Evolutionary conservation across 2,797 vertebrate species (phyloP).

Genomic region (Poecilia wingei): DNA sequence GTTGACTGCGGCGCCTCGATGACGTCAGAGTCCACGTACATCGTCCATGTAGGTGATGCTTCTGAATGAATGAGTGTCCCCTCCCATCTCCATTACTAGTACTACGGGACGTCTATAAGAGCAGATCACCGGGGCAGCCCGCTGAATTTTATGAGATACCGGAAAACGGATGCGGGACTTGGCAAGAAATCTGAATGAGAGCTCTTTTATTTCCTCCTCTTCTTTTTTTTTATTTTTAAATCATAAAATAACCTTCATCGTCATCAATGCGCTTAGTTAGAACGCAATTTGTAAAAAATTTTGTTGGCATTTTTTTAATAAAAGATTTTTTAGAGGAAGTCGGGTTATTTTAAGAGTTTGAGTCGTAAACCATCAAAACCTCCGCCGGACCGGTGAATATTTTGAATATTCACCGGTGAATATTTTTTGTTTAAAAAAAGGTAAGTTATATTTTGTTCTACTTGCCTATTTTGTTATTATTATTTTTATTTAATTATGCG

Average conservation of each 20-base stretch:
- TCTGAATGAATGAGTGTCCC: slow-evolving; percentile 86
- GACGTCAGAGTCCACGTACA: slow-evolving; percentile 83
- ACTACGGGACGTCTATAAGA: slow-evolving; percentile 86
- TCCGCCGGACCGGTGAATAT: slow-evolving; percentile 22
- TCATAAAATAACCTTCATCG: background rate
- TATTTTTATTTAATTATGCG: background rate
- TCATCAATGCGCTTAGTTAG: slow-evolving; percentile 13
- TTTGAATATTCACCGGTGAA: slow-evolving; percentile 9
- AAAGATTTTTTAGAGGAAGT: slow-evolving; percentile 9
- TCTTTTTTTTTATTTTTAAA: slow-evolving; percentile 5
- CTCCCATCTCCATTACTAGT: slow-evolving; percentile 80
- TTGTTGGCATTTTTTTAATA: background rate
- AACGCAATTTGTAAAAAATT: background rate
- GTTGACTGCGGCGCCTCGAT: slow-evolving; percentile 79
- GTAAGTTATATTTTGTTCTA: slow-evolving; percentile 50
- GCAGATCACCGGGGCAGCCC: slow-evolving; percentile 79
- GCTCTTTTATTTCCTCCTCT: background rate
- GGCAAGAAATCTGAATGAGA: slow-evolving; percentile 39
- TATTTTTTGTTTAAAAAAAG: slow-evolving; percentile 10
- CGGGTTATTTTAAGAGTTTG: slow-evolving; percentile 40
- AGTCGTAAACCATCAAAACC: slow-evolving; percentile 34
- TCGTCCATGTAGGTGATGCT: slow-evolving; percentile 80
- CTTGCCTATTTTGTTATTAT: background rate
- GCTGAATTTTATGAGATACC: slow-evolving; percentile 75
- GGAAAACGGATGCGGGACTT: slow-evolving; percentile 38